These are phyloP conservation scores for Diadema setosum DNA, from an alignment of 35 echinoderm and acorn worm genomes.

Conservation along the genomic window DNA sequence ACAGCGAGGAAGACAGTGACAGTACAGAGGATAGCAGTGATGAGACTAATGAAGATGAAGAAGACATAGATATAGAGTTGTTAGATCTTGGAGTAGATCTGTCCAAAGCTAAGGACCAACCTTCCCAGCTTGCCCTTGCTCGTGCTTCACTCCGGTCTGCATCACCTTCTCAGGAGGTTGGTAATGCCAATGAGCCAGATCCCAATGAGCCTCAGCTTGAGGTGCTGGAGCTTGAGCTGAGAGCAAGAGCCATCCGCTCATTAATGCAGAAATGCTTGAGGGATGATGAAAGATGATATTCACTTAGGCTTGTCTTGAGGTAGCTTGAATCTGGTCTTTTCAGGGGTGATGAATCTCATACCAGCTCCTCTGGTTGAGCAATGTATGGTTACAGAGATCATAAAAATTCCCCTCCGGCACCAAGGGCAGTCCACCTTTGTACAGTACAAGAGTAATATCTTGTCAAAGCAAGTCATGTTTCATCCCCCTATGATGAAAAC, in stretches of 20 bases:
- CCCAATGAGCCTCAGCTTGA: constrained; percentile 24
- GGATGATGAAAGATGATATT: background rate
- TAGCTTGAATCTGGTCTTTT: too few species aligned
- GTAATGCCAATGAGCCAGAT: background rate
- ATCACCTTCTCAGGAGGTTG: background rate
- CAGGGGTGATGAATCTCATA: too few species aligned
- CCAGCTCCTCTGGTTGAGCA: too few species aligned
- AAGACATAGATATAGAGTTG: background rate
- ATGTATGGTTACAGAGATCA: too few species aligned
- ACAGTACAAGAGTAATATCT: too few species aligned
- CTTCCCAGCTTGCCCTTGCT: background rate
- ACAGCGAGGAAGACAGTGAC: constrained; percentile 1
- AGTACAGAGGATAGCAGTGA: background rate
- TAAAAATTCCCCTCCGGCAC: too few species aligned
- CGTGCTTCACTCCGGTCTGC: background rate
- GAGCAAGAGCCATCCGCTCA: constrained; percentile 75
- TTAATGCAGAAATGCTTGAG: constrained; percentile 69
- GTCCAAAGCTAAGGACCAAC: background rate
- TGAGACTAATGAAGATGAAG: constrained; percentile 8
- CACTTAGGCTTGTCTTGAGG: too few species aligned
- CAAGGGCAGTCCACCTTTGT: too few species aligned
- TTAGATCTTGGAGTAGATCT: background rate
- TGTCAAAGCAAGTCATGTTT: too few species aligned
- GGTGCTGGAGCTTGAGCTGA: constrained; percentile 69
- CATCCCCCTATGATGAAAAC: too few species aligned